These are phyloP conservation scores for Peromyscus eremicus DNA, from an alignment of 2,797 vertebrate species.

Conservation along the genomic window DNA sequence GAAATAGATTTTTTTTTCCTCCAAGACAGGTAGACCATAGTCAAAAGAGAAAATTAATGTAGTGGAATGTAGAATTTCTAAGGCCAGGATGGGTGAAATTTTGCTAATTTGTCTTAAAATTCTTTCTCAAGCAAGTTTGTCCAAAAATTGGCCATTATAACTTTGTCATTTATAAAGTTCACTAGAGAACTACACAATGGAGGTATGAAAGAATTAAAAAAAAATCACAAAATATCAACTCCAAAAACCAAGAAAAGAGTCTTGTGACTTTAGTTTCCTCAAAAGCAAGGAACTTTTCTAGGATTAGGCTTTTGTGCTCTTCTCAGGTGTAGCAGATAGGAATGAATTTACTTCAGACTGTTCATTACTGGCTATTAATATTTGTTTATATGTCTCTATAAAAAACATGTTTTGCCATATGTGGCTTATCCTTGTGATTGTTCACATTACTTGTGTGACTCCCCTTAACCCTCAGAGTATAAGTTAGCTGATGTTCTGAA, in stretches of 20 bases:
- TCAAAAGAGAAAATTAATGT: conserved; percentile 20
- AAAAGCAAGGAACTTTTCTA: neutral
- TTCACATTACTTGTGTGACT: neutral
- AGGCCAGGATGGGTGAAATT: neutral
- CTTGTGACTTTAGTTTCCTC: neutral
- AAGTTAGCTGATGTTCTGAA: neutral
- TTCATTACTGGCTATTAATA: neutral
- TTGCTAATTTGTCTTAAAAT: neutral
- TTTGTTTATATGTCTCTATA: neutral
- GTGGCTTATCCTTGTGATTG: neutral
- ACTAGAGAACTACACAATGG: neutral
- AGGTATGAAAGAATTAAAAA: neutral
- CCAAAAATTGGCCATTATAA: neutral
- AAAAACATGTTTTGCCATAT: neutral
- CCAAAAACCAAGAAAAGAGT: neutral
- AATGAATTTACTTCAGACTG: neutral
- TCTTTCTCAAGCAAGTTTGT: neutral
- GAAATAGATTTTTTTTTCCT: neutral
- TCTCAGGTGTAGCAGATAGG: neutral
- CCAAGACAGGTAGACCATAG: neutral
- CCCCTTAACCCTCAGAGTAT: neutral
- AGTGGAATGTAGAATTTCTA: conserved; percentile 26
- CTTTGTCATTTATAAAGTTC: neutral
- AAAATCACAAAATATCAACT: neutral
- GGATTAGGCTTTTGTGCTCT: neutral